Conservation (phyloP, 2,888 invertebrate species). For the Drosophila tripunctata region DNA sequence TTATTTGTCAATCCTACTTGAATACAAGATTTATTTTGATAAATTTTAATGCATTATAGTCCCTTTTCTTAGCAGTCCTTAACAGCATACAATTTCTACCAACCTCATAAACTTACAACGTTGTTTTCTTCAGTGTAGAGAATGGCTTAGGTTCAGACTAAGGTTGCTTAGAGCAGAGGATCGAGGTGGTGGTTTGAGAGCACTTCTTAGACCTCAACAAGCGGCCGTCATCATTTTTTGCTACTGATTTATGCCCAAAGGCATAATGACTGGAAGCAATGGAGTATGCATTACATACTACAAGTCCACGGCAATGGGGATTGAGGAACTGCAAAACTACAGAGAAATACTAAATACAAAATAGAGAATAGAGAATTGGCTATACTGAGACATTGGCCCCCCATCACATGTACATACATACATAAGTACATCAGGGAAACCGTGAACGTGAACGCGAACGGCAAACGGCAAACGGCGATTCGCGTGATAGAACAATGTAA, state of each 20-base stretch:
- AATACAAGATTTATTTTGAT: too few relatives aligned
- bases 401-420: constrained; percentile 16
- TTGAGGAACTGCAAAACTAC: constrained; percentile 2
- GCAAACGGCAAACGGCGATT: constrained; percentile 66
- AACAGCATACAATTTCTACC: too few relatives aligned
- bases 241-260: constrained; percentile 64
- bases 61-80: too few relatives aligned
- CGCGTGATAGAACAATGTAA: constrained; percentile 81
- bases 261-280: constrained; percentile 72
- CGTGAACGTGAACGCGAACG: constrained; percentile 41
- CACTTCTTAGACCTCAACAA: constrained; percentile 25
- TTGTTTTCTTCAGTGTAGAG: not conserved
- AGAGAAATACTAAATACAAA: not conserved
- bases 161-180: constrained; percentile 3
- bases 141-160: constrained; percentile 3
- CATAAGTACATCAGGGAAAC: constrained; percentile 50
- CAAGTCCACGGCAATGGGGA: constrained; percentile 29
- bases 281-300: constrained; percentile 67
- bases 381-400: constrained; percentile 30
- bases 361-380: constrained; percentile 10
- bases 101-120: too few relatives aligned
- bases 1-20: too few relatives aligned
- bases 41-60: too few relatives aligned
- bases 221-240: constrained; percentile 56
- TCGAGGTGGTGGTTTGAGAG: not conserved